Conservation (phyloP, 2,797 vertebrate species). For the Tachyglossus aculeatus region DNA sequence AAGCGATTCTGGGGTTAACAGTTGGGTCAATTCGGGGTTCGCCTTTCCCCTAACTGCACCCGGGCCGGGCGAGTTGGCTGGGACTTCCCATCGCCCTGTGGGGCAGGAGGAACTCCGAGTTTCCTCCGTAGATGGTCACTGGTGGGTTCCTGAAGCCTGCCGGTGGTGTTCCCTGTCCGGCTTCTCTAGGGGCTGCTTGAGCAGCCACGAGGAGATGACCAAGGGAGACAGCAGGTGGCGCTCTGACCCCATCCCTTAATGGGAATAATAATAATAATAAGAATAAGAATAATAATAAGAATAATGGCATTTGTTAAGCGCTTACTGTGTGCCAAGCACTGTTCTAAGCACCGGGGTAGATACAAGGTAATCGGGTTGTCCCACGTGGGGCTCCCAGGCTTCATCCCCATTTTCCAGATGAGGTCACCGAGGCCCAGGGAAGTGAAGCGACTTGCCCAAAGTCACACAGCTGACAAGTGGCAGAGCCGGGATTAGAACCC, state of each 20-base stretch:
- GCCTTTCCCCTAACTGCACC: conserved; percentile 39
- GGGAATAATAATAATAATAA: too few relatives aligned
- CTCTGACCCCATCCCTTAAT: neutral
- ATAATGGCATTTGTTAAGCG: too few relatives aligned
- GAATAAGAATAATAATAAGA: too few relatives aligned
- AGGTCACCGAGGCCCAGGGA: too few relatives aligned
- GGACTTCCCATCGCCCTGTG: neutral
- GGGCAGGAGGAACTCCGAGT: neutral
- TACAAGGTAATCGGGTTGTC: too few relatives aligned
- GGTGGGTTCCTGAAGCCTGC: neutral
- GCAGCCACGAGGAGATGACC: neutral
- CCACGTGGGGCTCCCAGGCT: too few relatives aligned
- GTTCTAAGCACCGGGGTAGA: too few relatives aligned
- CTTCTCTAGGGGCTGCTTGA: neutral
- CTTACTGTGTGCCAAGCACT: too few relatives aligned
- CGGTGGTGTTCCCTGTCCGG: neutral
- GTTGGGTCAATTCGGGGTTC: conserved; percentile 31
- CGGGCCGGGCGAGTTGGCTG: neutral
- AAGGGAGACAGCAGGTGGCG: neutral
- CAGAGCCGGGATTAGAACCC: too few relatives aligned
- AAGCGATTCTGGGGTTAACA: conserved; percentile 37
- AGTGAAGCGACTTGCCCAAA: too few relatives aligned
- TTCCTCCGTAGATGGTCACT: neutral
- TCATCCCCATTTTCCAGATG: too few relatives aligned
- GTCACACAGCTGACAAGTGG: too few relatives aligned